Evolutionary conservation across 2,888 invertebrate species (phyloP).

Genomic region (Drosophila monieri): DNA sequence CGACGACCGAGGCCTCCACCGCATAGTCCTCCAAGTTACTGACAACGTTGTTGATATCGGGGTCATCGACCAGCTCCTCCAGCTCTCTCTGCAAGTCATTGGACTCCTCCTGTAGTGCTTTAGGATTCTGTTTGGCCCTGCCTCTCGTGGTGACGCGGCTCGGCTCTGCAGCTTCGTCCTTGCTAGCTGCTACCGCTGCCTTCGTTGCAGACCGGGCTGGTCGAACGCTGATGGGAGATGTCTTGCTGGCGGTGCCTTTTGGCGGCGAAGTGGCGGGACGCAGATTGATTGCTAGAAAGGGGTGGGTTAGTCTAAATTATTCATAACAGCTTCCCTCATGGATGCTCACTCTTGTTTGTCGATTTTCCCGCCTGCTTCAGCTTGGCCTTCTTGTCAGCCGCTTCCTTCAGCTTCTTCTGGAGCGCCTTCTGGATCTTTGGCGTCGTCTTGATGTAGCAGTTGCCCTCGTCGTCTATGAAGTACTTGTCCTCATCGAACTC

Average conservation of each 20-base stretch:
- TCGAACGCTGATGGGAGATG: conserved; percentile 29
- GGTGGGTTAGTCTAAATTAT: not conserved
- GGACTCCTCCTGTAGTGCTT: conserved; percentile 6
- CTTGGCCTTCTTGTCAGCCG: conserved; percentile 4
- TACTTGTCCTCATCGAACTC: conserved; percentile 87
- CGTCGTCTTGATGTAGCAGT: conserved; percentile 92
- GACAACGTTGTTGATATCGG: conserved; percentile 12
- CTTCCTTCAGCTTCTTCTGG: conserved; percentile 46
- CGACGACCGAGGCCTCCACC: conserved; percentile 17
- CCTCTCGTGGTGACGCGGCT: conserved; percentile 7
- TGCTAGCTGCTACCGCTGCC: not conserved
- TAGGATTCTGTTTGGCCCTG: not conserved
- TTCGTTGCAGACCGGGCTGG: conserved; percentile 15
- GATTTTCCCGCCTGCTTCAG: conserved; percentile 25
- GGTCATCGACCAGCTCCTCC: conserved; percentile 63
- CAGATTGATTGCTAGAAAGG: conserved; percentile 51
- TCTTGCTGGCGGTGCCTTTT: conserved; percentile 26
- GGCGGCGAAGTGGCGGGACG: conserved; percentile 58
- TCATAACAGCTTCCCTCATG: not conserved
- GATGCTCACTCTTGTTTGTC: conserved; percentile 43
- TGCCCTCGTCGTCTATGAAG: conserved; percentile 90
- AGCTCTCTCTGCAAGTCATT: conserved; percentile 26
- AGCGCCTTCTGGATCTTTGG: conserved; percentile 83
- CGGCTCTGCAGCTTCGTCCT: not conserved
- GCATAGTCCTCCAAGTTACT: conserved; percentile 16